These are phyloP conservation scores for Stegodyphus mimosarum DNA, from an alignment of 1,140 invertebrate species.

Conservation along the genomic window DNA sequence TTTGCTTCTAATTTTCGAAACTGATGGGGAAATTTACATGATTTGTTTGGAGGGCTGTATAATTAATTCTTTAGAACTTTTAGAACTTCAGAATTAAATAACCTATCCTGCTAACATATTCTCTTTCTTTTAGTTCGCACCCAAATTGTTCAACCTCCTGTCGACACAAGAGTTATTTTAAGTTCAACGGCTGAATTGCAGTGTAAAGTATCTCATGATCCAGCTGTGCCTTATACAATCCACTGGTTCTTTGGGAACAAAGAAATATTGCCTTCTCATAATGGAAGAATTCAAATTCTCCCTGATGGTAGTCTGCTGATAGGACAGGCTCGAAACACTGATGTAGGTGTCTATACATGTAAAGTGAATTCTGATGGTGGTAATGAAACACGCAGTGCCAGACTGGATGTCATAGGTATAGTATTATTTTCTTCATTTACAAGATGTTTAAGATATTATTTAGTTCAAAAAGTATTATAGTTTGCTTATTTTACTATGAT, in stretches of 20 bases:
- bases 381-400: slow-evolving; percentile 87
- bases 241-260: slow-evolving; percentile 91
- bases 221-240: slow-evolving; percentile 87
- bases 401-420: slow-evolving; percentile 80
- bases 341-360: slow-evolving; percentile 71
- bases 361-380: slow-evolving; percentile 87
- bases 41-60: too few relatives aligned
- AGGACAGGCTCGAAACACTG: slow-evolving; percentile 69
- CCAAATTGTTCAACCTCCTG: slow-evolving; percentile 60
- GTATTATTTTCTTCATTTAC: too few relatives aligned
- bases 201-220: slow-evolving; percentile 93
- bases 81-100: background rate
- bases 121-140: slow-evolving; percentile 57
- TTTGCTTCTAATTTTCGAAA: too few relatives aligned
- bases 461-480: too few relatives aligned
- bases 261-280: slow-evolving; percentile 42
- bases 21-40: background rate
- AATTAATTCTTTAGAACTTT: too few relatives aligned
- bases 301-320: slow-evolving; percentile 70
- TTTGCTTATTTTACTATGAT: too few relatives aligned
- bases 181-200: slow-evolving; percentile 90
- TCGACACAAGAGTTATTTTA: slow-evolving; percentile 77
- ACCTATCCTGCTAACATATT: background rate
- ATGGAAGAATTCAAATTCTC: slow-evolving; percentile 65
- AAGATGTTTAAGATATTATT: too few relatives aligned